Evolutionary conservation across 2,113 vertebrate genomes (phyloP), one percentile per base, ranked within the genome.

Genomic region (Muscicapa adusta): DNA sequence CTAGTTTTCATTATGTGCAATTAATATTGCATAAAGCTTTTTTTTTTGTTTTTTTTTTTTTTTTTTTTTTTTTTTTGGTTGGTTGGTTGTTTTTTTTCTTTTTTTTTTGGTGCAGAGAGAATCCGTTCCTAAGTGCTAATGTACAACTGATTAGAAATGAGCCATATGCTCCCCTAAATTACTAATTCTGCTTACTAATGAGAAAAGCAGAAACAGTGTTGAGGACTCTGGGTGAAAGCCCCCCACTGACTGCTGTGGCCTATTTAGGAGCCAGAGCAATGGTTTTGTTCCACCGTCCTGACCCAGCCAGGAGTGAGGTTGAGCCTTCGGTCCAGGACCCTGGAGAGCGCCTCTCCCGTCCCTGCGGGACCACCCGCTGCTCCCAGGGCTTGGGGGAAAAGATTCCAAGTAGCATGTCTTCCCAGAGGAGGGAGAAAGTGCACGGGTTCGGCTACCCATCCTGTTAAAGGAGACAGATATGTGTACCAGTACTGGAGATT

Each of bases 241-340:
- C 19, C 14, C 25, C 25, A 7, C 9, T 34, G 48, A 77, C 40
- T 65, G 11, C 11, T 33, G 1, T 3, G 1, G 0, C 29, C 47
- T 40, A 1, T 18, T 29, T 8, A 12, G 28, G 54, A 45, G 42
- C 22, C 24, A 13, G 47, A 72, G 47, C 7, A 4, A 25, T 4
- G 47, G 0, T 26, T 5, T 11, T 47, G n/a, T 23, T 36, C 31
- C 7, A 1, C 0, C 6, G 14, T 1, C 6, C 28, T 8, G 25
- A 2, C 1, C 6, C 15, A 2, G 16, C 0, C 31, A 2, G 24
- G 2, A 3, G 34, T 0, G 0, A 0, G 0, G 22, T 13, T 3
- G 36, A 10, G 6, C 14, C n/a, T 18, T 18, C 42, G 16, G 36
- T 91, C 2, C 88, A 94, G 95, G 11, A 94, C 94, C 93, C 83